These are phyloP conservation scores for Athalia rosae DNA, from an alignment of 2,888 invertebrate species.

Conservation along the genomic window DNA sequence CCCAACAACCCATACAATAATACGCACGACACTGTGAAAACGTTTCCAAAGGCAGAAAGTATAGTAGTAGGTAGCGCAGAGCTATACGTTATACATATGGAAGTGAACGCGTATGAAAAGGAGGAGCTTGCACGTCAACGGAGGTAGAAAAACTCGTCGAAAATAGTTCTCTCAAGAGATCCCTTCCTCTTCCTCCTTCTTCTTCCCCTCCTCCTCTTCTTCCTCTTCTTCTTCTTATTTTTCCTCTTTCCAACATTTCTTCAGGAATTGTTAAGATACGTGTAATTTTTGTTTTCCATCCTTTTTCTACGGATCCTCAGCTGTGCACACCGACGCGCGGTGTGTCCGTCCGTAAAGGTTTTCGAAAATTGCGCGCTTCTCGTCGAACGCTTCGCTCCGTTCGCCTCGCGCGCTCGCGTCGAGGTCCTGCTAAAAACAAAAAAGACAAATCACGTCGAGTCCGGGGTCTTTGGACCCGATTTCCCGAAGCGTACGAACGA, in stretches of 20 bases:
- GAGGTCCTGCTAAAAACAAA: background rate
- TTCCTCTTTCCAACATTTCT: background rate
- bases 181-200: background rate
- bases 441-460: slow-evolving; percentile 32
- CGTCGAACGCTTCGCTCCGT: slow-evolving; percentile 5
- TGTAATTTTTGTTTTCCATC: too few species aligned
- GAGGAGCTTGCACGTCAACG: background rate
- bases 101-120: slow-evolving; percentile 2
- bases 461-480: slow-evolving; percentile 19
- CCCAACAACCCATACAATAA: slow-evolving; percentile 54
- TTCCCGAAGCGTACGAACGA: slow-evolving; percentile 38
- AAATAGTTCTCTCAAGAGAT: background rate
- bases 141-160: slow-evolving; percentile 9
- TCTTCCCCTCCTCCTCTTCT: background rate
- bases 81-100: background rate
- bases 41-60: slow-evolving; percentile 47
- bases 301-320: background rate
- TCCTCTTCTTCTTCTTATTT: background rate
- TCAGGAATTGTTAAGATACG: too few species aligned
- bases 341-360: background rate
- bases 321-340: background rate
- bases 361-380: slow-evolving; percentile 2
- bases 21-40: slow-evolving; percentile 57
- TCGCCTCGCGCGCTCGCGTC: background rate
- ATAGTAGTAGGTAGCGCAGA: slow-evolving; percentile 7